Conservation (phyloP, 2,113 vertebrate genomes). For the Gambusia affinis region DNA sequence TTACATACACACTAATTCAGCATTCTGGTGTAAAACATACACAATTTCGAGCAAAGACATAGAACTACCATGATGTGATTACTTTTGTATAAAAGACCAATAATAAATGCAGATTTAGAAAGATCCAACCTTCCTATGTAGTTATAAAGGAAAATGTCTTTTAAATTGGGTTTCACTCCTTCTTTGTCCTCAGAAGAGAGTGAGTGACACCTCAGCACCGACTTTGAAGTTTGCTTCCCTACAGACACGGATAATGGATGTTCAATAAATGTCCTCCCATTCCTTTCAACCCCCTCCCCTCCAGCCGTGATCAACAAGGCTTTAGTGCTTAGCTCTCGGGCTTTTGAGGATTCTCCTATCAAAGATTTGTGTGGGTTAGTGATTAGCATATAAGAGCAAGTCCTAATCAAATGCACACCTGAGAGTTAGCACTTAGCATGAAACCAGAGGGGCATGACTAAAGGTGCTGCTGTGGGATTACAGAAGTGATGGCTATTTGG, state of each 20-base stretch:
- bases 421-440: constrained; percentile 35
- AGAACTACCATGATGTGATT: background rate
- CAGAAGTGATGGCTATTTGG: constrained; percentile 3
- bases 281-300: constrained; percentile 32
- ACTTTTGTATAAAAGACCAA: background rate
- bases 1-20: constrained; percentile 2
- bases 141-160: background rate
- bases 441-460: constrained; percentile 13
- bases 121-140: background rate
- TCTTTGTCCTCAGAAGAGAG: constrained; percentile 35
- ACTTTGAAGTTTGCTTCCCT: constrained; percentile 64
- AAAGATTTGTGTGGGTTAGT: constrained; percentile 13
- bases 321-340: constrained; percentile 11
- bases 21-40: background rate
- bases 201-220: constrained; percentile 34
- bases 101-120: background rate
- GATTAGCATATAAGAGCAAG: constrained; percentile 39
- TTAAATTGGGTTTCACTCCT: constrained; percentile 25
- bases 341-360: constrained; percentile 52
- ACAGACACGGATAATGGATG: constrained; percentile 35
- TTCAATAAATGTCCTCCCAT: constrained; percentile 47
- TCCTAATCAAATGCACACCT: constrained; percentile 36
- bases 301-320: constrained; percentile 29
- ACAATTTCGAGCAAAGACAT: background rate
- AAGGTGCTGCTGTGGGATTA: background rate